Percentiles rank a stretch among this genome's conserved stretches.
phyloP scores from a whole-genome alignment of 2,797 vertebrate genomes.

The Prionace glauca region DNA sequence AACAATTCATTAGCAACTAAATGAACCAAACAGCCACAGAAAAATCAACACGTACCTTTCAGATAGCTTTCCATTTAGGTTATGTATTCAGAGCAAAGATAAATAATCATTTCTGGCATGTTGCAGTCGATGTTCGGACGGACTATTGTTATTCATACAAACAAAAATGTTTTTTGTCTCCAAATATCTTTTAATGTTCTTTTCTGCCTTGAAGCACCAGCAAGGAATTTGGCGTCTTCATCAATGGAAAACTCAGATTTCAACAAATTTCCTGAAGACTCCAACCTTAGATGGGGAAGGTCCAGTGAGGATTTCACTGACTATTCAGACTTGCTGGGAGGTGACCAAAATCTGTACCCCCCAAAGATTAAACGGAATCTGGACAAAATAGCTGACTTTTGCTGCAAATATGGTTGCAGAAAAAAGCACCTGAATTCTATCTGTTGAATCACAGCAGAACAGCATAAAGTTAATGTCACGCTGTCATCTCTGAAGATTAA shows the following conservation, averaged over 20 bases:
- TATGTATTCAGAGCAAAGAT: neutral
- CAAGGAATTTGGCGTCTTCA: neutral
- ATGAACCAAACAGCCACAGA: neutral
- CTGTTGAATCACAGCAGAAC: constrained; percentile 46
- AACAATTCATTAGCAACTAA: neutral
- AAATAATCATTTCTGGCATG: neutral
- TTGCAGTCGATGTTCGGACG: neutral
- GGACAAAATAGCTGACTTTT: constrained; percentile 43
- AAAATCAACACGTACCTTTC: neutral
- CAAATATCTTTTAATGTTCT: neutral
- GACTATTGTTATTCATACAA: neutral
- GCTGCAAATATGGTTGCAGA: constrained; percentile 56
- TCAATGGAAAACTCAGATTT: neutral
- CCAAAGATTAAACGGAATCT: constrained; percentile 39
- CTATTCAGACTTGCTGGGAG: neutral
- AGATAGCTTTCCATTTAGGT: neutral
- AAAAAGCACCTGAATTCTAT: constrained; percentile 50
- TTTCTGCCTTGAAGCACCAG: neutral
- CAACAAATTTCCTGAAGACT: neutral
- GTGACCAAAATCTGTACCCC: neutral
- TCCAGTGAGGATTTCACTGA: fast-evolving
- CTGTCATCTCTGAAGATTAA: too few species aligned
- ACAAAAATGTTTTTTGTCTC: neutral
- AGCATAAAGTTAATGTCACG: neutral
- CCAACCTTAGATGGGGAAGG: neutral